Evolutionary conservation across 2,888 invertebrate species (phyloP).

Genomic region (Ecliptopera silaceata): DNA sequence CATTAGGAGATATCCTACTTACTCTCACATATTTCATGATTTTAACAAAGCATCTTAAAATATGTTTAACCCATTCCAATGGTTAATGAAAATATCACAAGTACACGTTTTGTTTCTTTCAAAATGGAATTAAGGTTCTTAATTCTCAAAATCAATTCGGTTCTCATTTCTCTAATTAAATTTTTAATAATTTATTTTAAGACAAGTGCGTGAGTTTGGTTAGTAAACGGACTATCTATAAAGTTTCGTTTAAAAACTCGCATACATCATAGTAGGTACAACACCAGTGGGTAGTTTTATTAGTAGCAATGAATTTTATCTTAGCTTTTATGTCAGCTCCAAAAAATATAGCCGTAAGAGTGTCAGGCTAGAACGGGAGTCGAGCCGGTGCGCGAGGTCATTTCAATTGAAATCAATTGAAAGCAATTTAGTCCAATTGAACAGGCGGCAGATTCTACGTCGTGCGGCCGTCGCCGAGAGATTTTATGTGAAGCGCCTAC

Average conservation of each 20-base stretch:
- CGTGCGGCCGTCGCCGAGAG: constrained; percentile 73
- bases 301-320: constrained; percentile 68
- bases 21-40: too few species aligned
- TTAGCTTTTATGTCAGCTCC: constrained; percentile 76
- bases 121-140: too few species aligned
- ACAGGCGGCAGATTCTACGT: constrained; percentile 80
- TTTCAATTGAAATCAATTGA: constrained; percentile 82
- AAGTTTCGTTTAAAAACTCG: constrained; percentile 9
- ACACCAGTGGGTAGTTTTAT: constrained; percentile 52
- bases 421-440: constrained; percentile 81
- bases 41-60: too few species aligned
- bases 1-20: background rate
- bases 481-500: constrained; percentile 81
- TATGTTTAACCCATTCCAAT: too few species aligned
- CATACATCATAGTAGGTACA: constrained; percentile 20
- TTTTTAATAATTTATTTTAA: background rate
- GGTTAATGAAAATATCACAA: too few species aligned
- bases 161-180: too few species aligned
- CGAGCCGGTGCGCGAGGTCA: constrained; percentile 79
- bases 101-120: too few species aligned
- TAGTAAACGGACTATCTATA: background rate
- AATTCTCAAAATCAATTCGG: too few species aligned
- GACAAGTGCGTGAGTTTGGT: background rate
- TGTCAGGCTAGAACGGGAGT: constrained; percentile 79
- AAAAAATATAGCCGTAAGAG: constrained; percentile 82